phyloP scores from a whole-genome alignment of 2,797 vertebrate genomes.

The Mormyrus proboscirostris region DNA sequence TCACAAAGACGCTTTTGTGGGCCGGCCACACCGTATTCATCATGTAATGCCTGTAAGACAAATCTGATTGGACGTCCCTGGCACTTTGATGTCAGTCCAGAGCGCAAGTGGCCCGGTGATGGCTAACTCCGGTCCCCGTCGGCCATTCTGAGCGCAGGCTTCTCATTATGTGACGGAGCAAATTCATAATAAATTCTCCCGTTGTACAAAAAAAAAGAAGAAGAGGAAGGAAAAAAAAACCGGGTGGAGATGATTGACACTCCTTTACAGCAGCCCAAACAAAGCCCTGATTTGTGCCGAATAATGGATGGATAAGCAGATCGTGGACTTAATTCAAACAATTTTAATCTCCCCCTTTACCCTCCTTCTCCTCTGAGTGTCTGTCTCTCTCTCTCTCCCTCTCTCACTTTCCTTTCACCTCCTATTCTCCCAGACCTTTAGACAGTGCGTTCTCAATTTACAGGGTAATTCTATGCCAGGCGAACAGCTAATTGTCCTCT shows the following conservation, averaged over 20 bases:
- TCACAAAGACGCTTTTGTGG: conserved; percentile 78
- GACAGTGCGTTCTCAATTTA: conserved; percentile 61
- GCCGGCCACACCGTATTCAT: conserved; percentile 73
- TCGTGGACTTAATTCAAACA: conserved; percentile 72
- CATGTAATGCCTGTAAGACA: conserved; percentile 82
- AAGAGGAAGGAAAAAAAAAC: conserved; percentile 32
- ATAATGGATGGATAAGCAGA: conserved; percentile 68
- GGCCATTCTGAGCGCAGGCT: conserved; percentile 60
- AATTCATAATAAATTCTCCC: conserved; percentile 77
- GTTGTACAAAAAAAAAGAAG: conserved; percentile 41
- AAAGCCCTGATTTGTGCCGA: conserved; percentile 74
- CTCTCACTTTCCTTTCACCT: conserved; percentile 18
- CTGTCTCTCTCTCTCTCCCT: conserved; percentile 26
- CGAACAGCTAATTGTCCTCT: conserved; percentile 67
- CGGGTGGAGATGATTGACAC: conserved; percentile 74
- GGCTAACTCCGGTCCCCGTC: conserved; percentile 69
- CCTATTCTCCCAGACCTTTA: conserved; percentile 47
- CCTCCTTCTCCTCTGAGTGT: conserved; percentile 51
- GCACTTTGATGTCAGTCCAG: conserved; percentile 80
- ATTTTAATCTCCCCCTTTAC: conserved; percentile 69
- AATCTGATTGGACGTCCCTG: conserved; percentile 81
- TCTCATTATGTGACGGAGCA: conserved; percentile 69
- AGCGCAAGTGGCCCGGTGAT: conserved; percentile 68
- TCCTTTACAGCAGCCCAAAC: conserved; percentile 65
- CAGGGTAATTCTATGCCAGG: conserved; percentile 65